Conservation (phyloP, 1,140 invertebrate species). For the Xylocopa sonorina region DNA sequence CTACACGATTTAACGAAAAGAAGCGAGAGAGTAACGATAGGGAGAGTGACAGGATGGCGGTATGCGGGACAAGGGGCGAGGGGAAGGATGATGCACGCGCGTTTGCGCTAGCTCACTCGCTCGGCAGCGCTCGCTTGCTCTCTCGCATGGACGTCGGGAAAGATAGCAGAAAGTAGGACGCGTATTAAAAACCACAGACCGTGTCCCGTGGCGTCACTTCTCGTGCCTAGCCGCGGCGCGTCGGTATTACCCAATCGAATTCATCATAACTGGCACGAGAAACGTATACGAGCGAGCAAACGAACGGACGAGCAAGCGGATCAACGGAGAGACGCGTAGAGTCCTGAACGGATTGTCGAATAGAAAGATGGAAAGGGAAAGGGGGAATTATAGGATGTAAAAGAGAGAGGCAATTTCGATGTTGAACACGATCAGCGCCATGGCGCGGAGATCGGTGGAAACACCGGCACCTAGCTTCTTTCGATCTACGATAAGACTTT, state of each 20-base stretch:
- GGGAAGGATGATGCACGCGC: constrained; percentile 44
- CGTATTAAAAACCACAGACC: constrained; percentile 80
- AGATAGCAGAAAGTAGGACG: constrained; percentile 80
- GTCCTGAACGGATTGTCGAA: constrained; percentile 17
- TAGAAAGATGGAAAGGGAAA: neutral
- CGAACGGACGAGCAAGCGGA: constrained; percentile 17
- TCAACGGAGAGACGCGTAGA: neutral
- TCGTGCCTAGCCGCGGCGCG: constrained; percentile 61
- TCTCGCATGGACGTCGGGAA: constrained; percentile 38
- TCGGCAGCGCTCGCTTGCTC: neutral
- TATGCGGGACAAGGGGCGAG: constrained; percentile 20
- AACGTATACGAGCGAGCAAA: constrained; percentile 37
- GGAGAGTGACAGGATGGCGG: constrained; percentile 34
- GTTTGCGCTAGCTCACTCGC: constrained; percentile 40
- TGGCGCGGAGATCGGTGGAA: constrained; percentile 33
- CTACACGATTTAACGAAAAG: neutral
- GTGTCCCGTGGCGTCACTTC: constrained; percentile 77
- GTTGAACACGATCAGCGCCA: constrained; percentile 39
- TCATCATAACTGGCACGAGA: constrained; percentile 77
- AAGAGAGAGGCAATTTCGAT: constrained; percentile 41
- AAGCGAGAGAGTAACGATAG: constrained; percentile 28
- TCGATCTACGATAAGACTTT: constrained; percentile 37
- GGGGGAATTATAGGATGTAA: neutral
- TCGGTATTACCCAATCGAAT: constrained; percentile 78
- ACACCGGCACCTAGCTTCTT: constrained; percentile 14